Evolutionary conservation across 2,888 invertebrate species (phyloP).

Genomic region (Idaea straminata): DNA sequence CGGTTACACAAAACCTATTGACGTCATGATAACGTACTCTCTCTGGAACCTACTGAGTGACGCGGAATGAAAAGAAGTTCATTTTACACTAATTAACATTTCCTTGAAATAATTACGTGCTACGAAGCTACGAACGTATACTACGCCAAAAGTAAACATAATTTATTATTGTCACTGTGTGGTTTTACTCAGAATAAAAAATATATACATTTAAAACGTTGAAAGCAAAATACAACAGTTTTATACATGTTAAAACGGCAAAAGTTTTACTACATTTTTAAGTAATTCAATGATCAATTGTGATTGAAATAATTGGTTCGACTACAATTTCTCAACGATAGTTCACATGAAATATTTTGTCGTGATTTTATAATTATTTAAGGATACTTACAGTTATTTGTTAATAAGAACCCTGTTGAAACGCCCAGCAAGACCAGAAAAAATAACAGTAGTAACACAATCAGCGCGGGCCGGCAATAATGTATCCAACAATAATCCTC

Average conservation of each 20-base stretch:
- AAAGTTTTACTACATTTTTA: too few species aligned
- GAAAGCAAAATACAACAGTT: too few species aligned
- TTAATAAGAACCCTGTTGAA: conserved; percentile 79
- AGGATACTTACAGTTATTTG: conserved; percentile 79
- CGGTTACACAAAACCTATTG: not conserved
- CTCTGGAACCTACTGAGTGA: not conserved
- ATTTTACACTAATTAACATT: not conserved
- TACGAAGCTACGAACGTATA: not conserved
- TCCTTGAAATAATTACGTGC: conserved; percentile 3
- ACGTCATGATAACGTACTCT: not conserved
- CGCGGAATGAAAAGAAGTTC: not conserved
- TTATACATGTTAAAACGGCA: too few species aligned
- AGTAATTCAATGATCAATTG: too few species aligned
- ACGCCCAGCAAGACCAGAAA: conserved; percentile 79
- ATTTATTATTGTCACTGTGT: too few species aligned
- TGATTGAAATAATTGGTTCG: too few species aligned
- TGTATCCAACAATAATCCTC: conserved; percentile 78
- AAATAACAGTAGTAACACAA: conserved; percentile 75
- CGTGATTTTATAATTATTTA: not conserved
- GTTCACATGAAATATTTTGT: too few species aligned
- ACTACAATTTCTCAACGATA: too few species aligned
- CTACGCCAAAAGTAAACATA: too few species aligned
- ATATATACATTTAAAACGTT: too few species aligned
- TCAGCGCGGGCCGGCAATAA: conserved; percentile 77
- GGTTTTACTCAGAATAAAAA: too few species aligned